Evolutionary conservation across 2,888 invertebrate species (phyloP), one percentile per base, ranked within the genome.

Genomic region (Caenorhabditis wallacei): DNA sequence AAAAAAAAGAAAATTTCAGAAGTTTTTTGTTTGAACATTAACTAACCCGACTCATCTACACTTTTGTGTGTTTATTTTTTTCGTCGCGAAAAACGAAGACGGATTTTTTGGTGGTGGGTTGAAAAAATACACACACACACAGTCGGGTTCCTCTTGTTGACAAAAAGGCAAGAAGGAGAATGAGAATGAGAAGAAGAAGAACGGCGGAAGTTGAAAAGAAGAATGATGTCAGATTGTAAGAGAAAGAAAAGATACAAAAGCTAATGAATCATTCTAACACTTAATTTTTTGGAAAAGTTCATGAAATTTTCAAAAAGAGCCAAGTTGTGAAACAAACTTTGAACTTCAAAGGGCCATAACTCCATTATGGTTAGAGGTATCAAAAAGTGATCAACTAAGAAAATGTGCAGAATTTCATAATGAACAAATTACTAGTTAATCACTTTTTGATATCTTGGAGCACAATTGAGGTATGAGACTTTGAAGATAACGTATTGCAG

Each of bases 1-100:
- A 30, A 30, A 30, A n/a, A n/a, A n/a, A n/a, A n/a, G n/a, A n/a
- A n/a, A n/a, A n/a, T n/a, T 46, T 46, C 46, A 13, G 46, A 46
- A 46, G 30, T 43, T 24, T 56, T 54, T 69, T 69, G 69, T 69
- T 69, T 69, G 69, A 69, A 43, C 66, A 30, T 30, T 30, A 30
- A 8, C n/a, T n/a, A 8, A 8, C 4, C 48, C 37, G 35, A 48
- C 30, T 30, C 30, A 72, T 61, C 51, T 20, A 72, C 71, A 53
- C 35, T 16, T 54, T 56, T 43, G 7, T 61, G 61, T 72, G 51
- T 61, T 61, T 61, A 51, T 72, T 61, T 61, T 61, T 40, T 30
- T 3, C 30, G 30, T 8, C 8, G 30, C 30, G 30, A 48, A 26
- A 24, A 37, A 56, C 22, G 16, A 16, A 37, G 40, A 68, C 35